Evolutionary conservation across 2,797 vertebrate genomes (phyloP).

Genomic region (Pipistrellus pipistrellus): DNA sequence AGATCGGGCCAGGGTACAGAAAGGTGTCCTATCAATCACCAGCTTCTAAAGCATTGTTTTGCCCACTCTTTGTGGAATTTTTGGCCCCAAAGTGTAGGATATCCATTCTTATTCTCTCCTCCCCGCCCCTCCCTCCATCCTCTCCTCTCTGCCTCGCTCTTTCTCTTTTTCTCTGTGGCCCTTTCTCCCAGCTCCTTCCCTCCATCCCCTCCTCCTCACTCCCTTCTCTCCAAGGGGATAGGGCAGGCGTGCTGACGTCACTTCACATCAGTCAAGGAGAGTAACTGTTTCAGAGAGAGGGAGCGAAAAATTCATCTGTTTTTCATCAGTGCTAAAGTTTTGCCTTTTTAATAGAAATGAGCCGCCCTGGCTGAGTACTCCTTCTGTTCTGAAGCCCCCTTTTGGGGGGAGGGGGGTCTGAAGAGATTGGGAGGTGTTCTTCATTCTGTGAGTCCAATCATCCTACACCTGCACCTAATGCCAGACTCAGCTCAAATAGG

Average conservation of each 20-base stretch:
- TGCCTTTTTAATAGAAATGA: constrained; percentile 79
- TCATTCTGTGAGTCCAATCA: constrained; percentile 12
- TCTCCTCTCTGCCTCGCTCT: constrained; percentile 54
- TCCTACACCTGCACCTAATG: constrained; percentile 26
- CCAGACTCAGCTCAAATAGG: constrained; percentile 63
- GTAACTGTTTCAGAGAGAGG: constrained; percentile 83
- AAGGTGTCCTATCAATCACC: constrained; percentile 69
- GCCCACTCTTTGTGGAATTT: constrained; percentile 68
- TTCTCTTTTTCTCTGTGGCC: constrained; percentile 77
- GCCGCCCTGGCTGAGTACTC: constrained; percentile 58
- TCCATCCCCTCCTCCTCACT: constrained; percentile 74
- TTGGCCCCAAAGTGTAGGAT: constrained; percentile 32
- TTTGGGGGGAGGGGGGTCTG: neutral
- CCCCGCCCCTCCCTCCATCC: constrained; percentile 1
- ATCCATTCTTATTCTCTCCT: neutral
- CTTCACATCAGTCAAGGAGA: constrained; percentile 85
- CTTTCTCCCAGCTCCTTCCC: constrained; percentile 68
- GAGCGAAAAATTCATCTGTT: constrained; percentile 85
- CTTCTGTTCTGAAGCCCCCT: constrained; percentile 64
- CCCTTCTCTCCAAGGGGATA: constrained; percentile 84
- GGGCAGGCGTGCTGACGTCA: constrained; percentile 87
- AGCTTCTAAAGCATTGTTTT: constrained; percentile 57
- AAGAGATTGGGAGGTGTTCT: constrained; percentile 61
- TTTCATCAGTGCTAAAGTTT: constrained; percentile 88
- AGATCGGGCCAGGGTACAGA: constrained; percentile 71